A percentile compares a stretch with the other conserved stretches of the same genome.
These are phyloP conservation scores for Cepaea nemoralis DNA, from an alignment of 1,140 invertebrate genomes.

Conservation along the genomic window DNA sequence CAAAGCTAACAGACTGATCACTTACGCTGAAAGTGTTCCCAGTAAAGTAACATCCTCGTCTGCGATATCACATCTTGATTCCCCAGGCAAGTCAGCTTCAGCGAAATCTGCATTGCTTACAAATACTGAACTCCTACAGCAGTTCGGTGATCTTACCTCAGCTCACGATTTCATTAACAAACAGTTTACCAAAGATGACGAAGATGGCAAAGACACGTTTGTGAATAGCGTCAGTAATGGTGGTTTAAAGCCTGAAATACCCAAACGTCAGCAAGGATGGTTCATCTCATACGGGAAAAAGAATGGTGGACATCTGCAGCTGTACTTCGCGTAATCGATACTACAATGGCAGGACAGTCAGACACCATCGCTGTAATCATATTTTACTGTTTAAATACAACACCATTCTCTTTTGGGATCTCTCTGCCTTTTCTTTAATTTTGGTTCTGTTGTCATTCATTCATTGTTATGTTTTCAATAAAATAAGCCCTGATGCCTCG, in stretches of 20 bases:
- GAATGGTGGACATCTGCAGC: not conserved
- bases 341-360: not conserved
- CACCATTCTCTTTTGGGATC: no score
- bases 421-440: no score
- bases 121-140: not conserved
- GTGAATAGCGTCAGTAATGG: not conserved
- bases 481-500: no score
- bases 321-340: not conserved
- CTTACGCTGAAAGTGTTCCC: not conserved
- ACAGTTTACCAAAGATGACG: not conserved
- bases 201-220: not conserved
- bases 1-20: not conserved
- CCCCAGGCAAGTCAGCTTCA: not conserved
- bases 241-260: not conserved
- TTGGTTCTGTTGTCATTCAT: no score
- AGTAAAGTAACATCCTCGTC: not conserved
- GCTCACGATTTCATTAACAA: not conserved
- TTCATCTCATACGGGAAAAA: conserved; percentile 1
- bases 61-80: not conserved
- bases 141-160: not conserved
- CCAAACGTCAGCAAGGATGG: conserved; percentile 8
- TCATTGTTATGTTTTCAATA: no score
- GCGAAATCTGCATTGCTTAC: not conserved
- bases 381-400: no score
- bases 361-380: no score